phyloP scores from a whole-genome alignment of 2,888 invertebrate genomes.

The Polietes domitor region DNA sequence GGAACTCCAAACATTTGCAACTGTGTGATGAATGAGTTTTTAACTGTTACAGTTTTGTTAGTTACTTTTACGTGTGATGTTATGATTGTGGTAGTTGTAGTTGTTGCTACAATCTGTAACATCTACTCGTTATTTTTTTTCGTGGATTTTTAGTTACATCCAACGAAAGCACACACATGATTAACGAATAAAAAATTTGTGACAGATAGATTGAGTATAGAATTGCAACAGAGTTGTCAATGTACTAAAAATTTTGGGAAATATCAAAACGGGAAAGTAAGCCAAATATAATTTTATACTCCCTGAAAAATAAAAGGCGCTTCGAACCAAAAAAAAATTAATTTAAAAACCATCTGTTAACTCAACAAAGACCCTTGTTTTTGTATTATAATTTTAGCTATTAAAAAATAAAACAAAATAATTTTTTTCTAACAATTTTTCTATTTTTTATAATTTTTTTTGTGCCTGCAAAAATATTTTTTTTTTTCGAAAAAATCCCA shows the following conservation, averaged over 20 bases:
- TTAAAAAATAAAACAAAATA: too few relatives aligned
- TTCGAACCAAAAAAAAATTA: too few relatives aligned
- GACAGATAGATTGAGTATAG: background rate
- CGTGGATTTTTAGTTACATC: background rate
- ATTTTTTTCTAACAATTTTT: too few relatives aligned
- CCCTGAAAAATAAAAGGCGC: too few relatives aligned
- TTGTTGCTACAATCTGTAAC: background rate
- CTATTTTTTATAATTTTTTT: too few relatives aligned
- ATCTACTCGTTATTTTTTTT: conserved; percentile 47
- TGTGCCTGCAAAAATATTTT: too few relatives aligned
- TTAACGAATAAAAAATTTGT: background rate
- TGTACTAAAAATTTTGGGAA: background rate
- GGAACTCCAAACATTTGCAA: conserved; percentile 19
- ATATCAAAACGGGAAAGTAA: too few relatives aligned
- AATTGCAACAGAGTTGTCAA: background rate
- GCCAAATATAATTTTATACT: too few relatives aligned
- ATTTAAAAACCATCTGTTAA: too few relatives aligned
- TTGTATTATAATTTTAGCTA: too few relatives aligned
- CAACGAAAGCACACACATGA: background rate
- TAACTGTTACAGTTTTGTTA: conserved; percentile 47
- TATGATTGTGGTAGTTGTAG: background rate
- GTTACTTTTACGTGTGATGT: background rate
- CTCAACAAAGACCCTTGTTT: too few relatives aligned
- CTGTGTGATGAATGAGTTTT: conserved; percentile 61
- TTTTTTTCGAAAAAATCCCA: too few relatives aligned